Conservation (phyloP, 2,797 vertebrate genomes). For the Otolemur crassicaudatus region DNA sequence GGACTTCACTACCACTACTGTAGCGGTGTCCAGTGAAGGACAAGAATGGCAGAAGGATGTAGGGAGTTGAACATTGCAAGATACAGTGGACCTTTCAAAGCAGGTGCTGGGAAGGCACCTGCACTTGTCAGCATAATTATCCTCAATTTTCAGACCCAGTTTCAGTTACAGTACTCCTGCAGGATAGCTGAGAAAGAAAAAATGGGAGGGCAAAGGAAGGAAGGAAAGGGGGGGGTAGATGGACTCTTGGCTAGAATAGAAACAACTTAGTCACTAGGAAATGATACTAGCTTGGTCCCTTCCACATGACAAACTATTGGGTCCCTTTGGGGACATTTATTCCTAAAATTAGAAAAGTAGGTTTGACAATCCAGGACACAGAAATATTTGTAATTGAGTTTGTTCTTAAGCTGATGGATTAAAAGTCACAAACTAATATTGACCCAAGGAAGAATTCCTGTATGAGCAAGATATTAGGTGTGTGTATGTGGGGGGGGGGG, state of each 20-base stretch:
- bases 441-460: neutral
- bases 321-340: neutral
- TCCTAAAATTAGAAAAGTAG: neutral
- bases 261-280: neutral
- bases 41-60: neutral
- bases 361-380: neutral
- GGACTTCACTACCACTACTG: neutral
- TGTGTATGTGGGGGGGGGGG: neutral
- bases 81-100: neutral
- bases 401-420: neutral
- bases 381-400: neutral
- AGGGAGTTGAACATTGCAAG: neutral
- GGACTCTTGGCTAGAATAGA: neutral
- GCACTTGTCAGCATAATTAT: neutral
- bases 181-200: too few relatives aligned
- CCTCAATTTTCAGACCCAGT: neutral
- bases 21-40: neutral
- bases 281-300: neutral
- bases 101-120: neutral
- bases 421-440: neutral
- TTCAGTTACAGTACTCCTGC: neutral
- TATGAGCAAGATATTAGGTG: neutral
- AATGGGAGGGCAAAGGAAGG: neutral
- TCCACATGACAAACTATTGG: neutral
- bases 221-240: accelerated